Percentiles rank a stretch among this genome's conserved stretches.
Conservation (phyloP, 2,113 vertebrate species). For the Gobius niger region DNA sequence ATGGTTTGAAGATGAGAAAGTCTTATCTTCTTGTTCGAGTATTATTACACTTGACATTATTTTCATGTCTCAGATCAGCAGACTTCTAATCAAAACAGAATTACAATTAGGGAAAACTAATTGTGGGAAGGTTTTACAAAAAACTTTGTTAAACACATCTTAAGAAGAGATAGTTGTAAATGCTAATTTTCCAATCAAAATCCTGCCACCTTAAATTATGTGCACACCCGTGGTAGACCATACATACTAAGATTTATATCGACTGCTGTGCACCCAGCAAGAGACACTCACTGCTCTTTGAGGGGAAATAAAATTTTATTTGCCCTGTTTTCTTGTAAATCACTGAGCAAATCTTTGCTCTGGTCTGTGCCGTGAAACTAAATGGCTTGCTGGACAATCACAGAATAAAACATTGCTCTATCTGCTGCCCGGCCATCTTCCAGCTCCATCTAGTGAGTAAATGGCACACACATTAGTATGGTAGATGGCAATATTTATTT, state of each 20-base stretch:
- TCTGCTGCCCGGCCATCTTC: conserved; percentile 60
- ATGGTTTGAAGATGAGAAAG: conserved; percentile 47
- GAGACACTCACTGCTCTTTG: conserved; percentile 58
- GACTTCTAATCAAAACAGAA: conserved; percentile 59
- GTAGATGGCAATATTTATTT: conserved; percentile 77
- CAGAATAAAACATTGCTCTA: conserved; percentile 54
- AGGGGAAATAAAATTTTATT: conserved; percentile 62
- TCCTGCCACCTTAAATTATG: conserved; percentile 20
- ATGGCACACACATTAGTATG: conserved; percentile 78
- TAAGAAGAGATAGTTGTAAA: conserved; percentile 27
- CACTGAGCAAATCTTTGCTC: conserved; percentile 68
- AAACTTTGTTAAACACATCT: conserved; percentile 49
- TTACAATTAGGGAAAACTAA: conserved; percentile 57
- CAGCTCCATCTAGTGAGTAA: conserved; percentile 68
- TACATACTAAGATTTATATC: conserved; percentile 36
- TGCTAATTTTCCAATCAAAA: conserved; percentile 21
- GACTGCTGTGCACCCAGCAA: conserved; percentile 22
- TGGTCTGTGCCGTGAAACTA: conserved; percentile 51
- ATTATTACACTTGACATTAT: conserved; percentile 46
- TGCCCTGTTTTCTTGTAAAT: conserved; percentile 63
- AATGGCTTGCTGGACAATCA: conserved; percentile 63
- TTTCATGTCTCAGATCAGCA: conserved; percentile 50
- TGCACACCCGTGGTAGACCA: conserved; percentile 3
- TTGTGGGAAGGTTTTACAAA: conserved; percentile 47
- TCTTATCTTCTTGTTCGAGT: conserved; percentile 45